Evolutionary conservation across 1,140 invertebrate genomes (phyloP).

Genomic region (Sipha flava): DNA sequence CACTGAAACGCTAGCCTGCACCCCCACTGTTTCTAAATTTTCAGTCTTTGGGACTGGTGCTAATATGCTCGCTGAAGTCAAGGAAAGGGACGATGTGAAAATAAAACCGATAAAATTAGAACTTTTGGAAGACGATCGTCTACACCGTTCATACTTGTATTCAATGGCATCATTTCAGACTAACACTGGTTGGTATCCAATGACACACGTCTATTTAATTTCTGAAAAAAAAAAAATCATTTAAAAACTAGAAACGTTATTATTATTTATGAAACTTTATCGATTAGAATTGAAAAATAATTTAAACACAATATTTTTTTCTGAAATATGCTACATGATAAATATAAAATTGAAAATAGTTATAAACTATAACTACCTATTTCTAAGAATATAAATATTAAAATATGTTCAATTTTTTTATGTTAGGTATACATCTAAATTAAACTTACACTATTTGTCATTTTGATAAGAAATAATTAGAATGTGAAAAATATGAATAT

Average conservation of each 20-base stretch:
- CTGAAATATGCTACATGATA: no score
- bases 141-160: neutral
- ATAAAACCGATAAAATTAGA: constrained; percentile 33
- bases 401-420: no score
- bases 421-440: no score
- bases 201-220: neutral
- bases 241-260: neutral
- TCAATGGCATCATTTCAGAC: neutral
- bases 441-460: no score
- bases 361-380: no score
- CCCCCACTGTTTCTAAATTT: constrained; percentile 18
- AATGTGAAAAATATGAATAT: no score
- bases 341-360: no score
- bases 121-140: constrained; percentile 25
- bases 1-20: neutral
- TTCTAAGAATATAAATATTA: no score
- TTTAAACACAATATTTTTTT: neutral
- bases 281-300: no score
- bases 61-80: neutral
- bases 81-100: constrained; percentile 27
- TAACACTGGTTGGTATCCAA: neutral
- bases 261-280: neutral
- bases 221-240: neutral
- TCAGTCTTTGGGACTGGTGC: neutral
- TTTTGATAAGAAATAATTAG: no score